Evolutionary conservation across 92 coral and sea anemone genomes (phyloP).

Genomic region (Epizoanthus fatuus): DNA sequence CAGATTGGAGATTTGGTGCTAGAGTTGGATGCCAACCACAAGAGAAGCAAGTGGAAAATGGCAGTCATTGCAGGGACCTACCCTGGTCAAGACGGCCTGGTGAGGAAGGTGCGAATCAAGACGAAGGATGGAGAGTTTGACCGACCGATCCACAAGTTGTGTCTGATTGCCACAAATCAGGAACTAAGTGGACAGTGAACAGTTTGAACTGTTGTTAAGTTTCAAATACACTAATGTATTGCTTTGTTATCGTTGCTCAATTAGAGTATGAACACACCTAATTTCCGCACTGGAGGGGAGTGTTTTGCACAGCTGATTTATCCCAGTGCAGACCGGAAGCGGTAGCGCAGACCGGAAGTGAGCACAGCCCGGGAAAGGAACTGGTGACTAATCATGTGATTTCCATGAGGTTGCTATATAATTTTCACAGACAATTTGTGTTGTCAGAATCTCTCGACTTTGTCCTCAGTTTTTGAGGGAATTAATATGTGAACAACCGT

Average conservation of each 20-base stretch:
- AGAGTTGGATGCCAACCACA: conserved; percentile 51
- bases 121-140: conserved; percentile 65
- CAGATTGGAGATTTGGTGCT: conserved; percentile 61
- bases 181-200: conserved; percentile 6
- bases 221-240: background rate
- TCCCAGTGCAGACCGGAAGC: conserved; percentile 10
- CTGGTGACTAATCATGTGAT: conserved; percentile 5
- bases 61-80: conserved; percentile 56
- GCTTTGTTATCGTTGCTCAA: conserved; percentile 30
- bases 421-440: background rate
- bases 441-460: background rate
- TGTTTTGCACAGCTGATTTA: conserved; percentile 7
- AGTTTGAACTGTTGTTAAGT: conserved; percentile 11
- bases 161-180: conserved; percentile 26
- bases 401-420: background rate
- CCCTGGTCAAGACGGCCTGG: conserved; percentile 68
- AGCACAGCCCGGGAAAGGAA: background rate
- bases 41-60: conserved; percentile 68
- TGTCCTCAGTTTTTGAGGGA: background rate
- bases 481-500: background rate
- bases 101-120: conserved; percentile 73
- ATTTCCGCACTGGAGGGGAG: conserved; percentile 34
- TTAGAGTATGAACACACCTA: conserved; percentile 27
- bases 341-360: background rate
- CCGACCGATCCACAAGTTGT: conserved; percentile 56